Evolutionary conservation across 2,888 invertebrate genomes (phyloP).

Genomic region (Pedicia rivosa): DNA sequence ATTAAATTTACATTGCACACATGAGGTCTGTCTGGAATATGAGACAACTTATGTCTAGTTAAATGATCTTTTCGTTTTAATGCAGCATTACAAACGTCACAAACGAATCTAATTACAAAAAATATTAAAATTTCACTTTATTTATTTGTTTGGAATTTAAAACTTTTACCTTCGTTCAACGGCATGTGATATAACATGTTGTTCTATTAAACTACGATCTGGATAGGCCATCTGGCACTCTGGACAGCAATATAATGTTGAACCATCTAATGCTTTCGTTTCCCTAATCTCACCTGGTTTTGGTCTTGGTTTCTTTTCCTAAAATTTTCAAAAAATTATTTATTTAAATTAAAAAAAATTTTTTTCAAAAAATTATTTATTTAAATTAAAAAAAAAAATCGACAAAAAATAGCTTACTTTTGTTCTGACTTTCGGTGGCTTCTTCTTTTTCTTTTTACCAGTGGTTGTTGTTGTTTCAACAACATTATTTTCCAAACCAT

Average conservation of each 20-base stretch:
- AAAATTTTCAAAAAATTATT: neutral
- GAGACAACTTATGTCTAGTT: slow-evolving; percentile 73
- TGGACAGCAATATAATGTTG: slow-evolving; percentile 72
- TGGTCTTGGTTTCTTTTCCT: slow-evolving; percentile 64
- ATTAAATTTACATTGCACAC: slow-evolving; percentile 49
- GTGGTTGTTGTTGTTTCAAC: slow-evolving; percentile 19
- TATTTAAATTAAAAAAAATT: too few species aligned
- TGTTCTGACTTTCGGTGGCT: slow-evolving; percentile 38
- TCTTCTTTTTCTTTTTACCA: slow-evolving; percentile 33
- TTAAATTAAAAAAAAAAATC: neutral
- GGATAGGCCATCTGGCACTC: slow-evolving; percentile 85
- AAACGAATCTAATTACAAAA: slow-evolving; percentile 44
- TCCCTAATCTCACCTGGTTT: slow-evolving; percentile 37
- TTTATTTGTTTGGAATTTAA: slow-evolving; percentile 16
- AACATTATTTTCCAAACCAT: slow-evolving; percentile 14
- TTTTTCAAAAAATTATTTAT: neutral
- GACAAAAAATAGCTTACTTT: too few species aligned
- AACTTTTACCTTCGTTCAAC: slow-evolving; percentile 49
- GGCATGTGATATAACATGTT: slow-evolving; percentile 74
- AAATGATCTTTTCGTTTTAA: slow-evolving; percentile 75
- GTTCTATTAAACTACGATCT: slow-evolving; percentile 66
- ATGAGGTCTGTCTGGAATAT: slow-evolving; percentile 78
- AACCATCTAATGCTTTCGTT: slow-evolving; percentile 57
- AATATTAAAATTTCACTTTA: neutral
- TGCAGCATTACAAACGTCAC: slow-evolving; percentile 80